Percentiles rank a stretch among this genome's conserved stretches.
These are phyloP conservation scores for Gadus macrocephalus DNA, from an alignment of 2,113 vertebrate genomes.

Conservation along the genomic window DNA sequence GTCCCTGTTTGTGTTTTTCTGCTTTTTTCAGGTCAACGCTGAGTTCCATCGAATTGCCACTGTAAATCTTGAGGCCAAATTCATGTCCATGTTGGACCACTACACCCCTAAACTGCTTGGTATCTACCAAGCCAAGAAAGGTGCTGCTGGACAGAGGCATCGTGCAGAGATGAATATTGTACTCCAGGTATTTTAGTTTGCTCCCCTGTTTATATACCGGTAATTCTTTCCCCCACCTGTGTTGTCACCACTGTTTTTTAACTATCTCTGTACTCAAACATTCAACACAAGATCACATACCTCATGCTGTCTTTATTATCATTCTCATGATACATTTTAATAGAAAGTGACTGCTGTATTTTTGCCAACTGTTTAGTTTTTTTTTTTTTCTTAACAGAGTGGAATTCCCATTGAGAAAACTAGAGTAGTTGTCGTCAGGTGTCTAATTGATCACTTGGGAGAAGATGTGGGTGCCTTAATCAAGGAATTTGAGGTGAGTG, in stretches of 20 bases:
- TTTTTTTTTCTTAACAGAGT: neutral
- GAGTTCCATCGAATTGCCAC: slow-evolving; percentile 26
- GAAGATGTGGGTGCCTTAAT: slow-evolving; percentile 18
- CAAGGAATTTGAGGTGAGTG: no score
- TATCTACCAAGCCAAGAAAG: slow-evolving; percentile 18
- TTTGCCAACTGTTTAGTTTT: no score
- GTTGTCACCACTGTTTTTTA: no score
- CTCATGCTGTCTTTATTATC: no score
- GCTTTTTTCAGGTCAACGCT: slow-evolving; percentile 11
- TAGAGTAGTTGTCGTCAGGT: slow-evolving; percentile 6
- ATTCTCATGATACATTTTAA: neutral
- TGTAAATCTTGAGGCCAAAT: slow-evolving; percentile 28
- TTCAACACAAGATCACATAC: no score
- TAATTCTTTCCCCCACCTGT: neutral
- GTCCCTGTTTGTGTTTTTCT: neutral
- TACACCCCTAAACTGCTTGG: neutral
- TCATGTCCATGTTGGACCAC: neutral
- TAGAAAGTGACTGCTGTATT: neutral
- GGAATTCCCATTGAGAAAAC: slow-evolving; percentile 6
- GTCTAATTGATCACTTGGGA: slow-evolving; percentile 8
- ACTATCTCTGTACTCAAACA: no score
- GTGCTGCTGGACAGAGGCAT: slow-evolving; percentile 14
- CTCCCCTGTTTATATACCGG: no score
- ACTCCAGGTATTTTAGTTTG: slow-evolving; percentile 6
- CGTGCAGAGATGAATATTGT: slow-evolving; percentile 18